Evolutionary conservation across 2,797 vertebrate genomes (phyloP).

Genomic region (Channa striata): DNA sequence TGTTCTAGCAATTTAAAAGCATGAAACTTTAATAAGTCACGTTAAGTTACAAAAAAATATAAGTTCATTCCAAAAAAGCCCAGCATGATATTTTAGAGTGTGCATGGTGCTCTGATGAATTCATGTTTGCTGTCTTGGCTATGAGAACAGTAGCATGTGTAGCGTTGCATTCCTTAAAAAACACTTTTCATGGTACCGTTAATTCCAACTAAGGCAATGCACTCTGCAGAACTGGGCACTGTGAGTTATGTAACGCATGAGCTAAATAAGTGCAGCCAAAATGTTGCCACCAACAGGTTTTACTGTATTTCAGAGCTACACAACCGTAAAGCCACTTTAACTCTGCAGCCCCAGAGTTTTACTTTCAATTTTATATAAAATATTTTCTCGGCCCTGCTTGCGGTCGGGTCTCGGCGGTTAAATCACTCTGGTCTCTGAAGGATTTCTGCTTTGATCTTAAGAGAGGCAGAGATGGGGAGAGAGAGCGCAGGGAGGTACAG

Average conservation of each 20-base stretch:
- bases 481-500: constrained; percentile 4
- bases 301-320: constrained; percentile 12
- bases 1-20: too few species aligned
- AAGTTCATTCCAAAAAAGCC: too few species aligned
- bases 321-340: constrained; percentile 40
- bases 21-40: too few species aligned
- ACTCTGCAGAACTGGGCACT: neutral
- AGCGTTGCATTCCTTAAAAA: too few species aligned
- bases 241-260: constrained; percentile 19
- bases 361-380: constrained; percentile 54
- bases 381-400: constrained; percentile 45
- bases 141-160: too few species aligned
- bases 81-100: too few species aligned
- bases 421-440: constrained; percentile 60
- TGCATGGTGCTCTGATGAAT: too few species aligned
- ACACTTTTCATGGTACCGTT: neutral
- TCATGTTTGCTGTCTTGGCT: too few species aligned
- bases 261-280: neutral
- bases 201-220: too few species aligned
- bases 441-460: constrained; percentile 71
- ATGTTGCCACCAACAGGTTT: constrained; percentile 3
- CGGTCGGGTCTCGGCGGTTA: constrained; percentile 31
- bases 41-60: too few species aligned
- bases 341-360: constrained; percentile 24
- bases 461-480: constrained; percentile 18